Conservation (phyloP, 2,797 vertebrate genomes). For the Ptychadena robeensis region DNA sequence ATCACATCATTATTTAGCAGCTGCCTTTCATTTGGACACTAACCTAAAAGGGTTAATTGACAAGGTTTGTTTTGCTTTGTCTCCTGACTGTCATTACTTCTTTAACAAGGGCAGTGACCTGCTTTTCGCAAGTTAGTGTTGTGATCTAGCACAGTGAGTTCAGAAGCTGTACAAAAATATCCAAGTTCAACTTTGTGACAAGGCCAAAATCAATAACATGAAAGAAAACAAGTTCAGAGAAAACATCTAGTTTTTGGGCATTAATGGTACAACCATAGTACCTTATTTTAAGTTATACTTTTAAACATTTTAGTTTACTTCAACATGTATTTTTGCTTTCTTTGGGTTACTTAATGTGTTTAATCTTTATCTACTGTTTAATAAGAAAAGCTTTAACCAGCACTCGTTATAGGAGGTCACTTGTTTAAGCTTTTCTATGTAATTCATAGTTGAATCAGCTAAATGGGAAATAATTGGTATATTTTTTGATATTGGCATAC, state of each 20-base stretch:
- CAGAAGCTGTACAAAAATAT: slow-evolving; percentile 33
- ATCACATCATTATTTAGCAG: slow-evolving; percentile 56
- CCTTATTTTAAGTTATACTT: background rate
- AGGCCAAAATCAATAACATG: slow-evolving; percentile 32
- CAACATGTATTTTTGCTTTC: background rate
- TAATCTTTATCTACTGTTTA: background rate
- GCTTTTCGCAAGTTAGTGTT: slow-evolving; percentile 34
- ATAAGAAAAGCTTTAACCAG: background rate
- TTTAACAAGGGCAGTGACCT: slow-evolving; percentile 49
- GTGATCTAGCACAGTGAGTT: slow-evolving; percentile 27
- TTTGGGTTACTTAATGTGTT: background rate
- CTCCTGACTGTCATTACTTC: slow-evolving; percentile 29
- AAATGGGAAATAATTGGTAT: too few relatives aligned
- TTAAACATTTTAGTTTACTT: background rate
- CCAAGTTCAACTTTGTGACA: slow-evolving; percentile 35
- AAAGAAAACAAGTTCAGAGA: slow-evolving; percentile 12
- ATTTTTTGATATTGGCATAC: too few relatives aligned
- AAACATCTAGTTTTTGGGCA: background rate
- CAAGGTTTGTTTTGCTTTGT: slow-evolving; percentile 60
- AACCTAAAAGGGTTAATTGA: slow-evolving; percentile 3
- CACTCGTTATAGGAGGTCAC: too few relatives aligned
- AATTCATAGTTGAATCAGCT: too few relatives aligned
- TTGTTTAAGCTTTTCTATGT: too few relatives aligned
- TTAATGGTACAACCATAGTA: background rate
- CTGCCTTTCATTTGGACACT: slow-evolving; percentile 52